These are phyloP conservation scores for Oreocharis arfaki DNA, from an alignment of 2,113 vertebrate species.

Conservation along the genomic window DNA sequence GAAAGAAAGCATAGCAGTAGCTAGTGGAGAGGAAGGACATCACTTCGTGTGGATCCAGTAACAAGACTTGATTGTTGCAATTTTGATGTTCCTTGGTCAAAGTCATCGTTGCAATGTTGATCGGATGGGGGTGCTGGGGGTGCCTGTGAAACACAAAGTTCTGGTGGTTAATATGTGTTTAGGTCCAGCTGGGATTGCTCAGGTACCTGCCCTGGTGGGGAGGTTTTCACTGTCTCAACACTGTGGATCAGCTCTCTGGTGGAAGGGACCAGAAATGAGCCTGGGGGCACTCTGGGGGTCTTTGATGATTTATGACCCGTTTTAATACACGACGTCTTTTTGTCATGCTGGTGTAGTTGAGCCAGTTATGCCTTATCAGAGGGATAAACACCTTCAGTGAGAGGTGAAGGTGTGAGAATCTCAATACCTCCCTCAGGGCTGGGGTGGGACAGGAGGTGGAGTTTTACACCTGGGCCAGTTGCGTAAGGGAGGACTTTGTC, in stretches of 20 bases:
- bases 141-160: neutral
- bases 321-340: neutral
- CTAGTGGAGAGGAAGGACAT: neutral
- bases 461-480: no score
- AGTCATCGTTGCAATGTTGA: no score
- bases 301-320: neutral
- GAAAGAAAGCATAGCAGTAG: neutral
- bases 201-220: no score
- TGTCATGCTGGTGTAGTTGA: neutral
- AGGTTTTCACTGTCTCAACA: neutral
- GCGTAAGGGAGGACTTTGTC: neutral
- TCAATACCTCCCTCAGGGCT: rapidly evolving
- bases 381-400: neutral
- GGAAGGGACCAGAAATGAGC: neutral
- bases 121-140: no score
- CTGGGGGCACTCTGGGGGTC: neutral
- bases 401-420: neutral
- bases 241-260: neutral
- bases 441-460: no score
- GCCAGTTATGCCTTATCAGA: neutral
- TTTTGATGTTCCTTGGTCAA: neutral
- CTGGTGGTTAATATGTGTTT: rapidly evolving
- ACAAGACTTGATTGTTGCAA: neutral
- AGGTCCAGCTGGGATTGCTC: neutral
- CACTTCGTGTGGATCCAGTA: neutral